Evolutionary conservation across 1,140 invertebrate genomes (phyloP).

Genomic region (Campoletis sonorensis): DNA sequence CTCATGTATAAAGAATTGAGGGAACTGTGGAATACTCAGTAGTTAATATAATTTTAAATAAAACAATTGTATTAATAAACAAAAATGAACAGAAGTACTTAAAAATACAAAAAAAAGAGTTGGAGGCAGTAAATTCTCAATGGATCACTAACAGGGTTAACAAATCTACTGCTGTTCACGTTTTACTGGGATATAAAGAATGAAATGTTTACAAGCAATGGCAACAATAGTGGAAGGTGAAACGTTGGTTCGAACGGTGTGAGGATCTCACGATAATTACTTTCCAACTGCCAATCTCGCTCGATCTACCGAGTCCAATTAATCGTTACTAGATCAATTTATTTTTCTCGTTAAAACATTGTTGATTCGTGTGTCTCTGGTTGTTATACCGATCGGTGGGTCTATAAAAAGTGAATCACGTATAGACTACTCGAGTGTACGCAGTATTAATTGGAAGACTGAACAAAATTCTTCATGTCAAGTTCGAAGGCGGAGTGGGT

Average conservation of each 20-base stretch:
- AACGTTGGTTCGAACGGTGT: slow-evolving; percentile 19
- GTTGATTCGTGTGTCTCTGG: not conserved
- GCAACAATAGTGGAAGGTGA: not conserved
- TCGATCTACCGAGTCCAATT: slow-evolving; percentile 25
- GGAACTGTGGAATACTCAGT: no score
- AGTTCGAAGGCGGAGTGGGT: not conserved
- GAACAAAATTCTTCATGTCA: not conserved
- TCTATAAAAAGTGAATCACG: not conserved
- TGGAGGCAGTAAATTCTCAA: no score
- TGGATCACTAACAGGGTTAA: no score
- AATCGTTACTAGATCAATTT: slow-evolving; percentile 36
- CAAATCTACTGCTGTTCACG: no score
- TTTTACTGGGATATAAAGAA: not conserved
- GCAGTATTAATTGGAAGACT: not conserved
- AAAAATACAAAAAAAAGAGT: no score
- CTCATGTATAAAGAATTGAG: no score
- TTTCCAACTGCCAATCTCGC: slow-evolving; percentile 30
- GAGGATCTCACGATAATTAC: slow-evolving; percentile 27
- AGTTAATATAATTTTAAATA: no score
- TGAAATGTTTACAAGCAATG: not conserved
- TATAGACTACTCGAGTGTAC: not conserved
- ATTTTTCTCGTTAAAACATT: slow-evolving; percentile 16
- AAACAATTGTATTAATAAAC: no score
- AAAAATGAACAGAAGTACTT: no score
- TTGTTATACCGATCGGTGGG: not conserved